Percentiles rank a stretch among this genome's conserved stretches.
phyloP scores from a whole-genome alignment of 2,888 invertebrate genomes.

The Phaonia tiefii region DNA sequence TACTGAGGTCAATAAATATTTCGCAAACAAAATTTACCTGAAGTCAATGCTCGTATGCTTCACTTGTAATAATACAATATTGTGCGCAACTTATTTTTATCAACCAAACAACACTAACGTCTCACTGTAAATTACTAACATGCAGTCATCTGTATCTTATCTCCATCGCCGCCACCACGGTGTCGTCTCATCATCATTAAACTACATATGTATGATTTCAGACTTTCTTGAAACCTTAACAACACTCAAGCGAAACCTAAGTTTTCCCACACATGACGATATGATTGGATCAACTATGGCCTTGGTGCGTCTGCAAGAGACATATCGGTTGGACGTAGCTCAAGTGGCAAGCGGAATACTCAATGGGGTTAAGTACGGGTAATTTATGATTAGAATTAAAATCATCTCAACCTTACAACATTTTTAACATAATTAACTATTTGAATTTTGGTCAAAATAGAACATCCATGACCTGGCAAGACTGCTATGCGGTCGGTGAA shows the following conservation, averaged over 20 bases:
- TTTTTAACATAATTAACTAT: conserved; percentile 31
- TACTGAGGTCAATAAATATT: too few species aligned
- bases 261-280: conserved; percentile 95
- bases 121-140: neutral
- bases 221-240: conserved; percentile 89
- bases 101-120: too few species aligned
- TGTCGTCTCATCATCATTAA: too few species aligned
- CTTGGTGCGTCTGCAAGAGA: conserved; percentile 95
- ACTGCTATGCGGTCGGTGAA: conserved; percentile 97
- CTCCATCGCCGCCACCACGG: neutral
- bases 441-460: conserved; percentile 74
- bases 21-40: too few species aligned
- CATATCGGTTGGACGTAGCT: conserved; percentile 92
- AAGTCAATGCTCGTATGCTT: too few species aligned
- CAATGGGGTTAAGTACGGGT: conserved; percentile 92
- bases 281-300: conserved; percentile 96
- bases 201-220: conserved; percentile 74
- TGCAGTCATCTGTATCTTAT: conserved; percentile 6
- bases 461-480: conserved; percentile 88
- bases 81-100: too few species aligned
- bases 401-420: too few species aligned
- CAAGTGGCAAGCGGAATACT: conserved; percentile 92
- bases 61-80: too few species aligned
- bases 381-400: conserved; percentile 48
- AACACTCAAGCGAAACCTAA: conserved; percentile 85